phyloP scores from a whole-genome alignment of 2,113 vertebrate species.

The Carollia perspicillata region DNA sequence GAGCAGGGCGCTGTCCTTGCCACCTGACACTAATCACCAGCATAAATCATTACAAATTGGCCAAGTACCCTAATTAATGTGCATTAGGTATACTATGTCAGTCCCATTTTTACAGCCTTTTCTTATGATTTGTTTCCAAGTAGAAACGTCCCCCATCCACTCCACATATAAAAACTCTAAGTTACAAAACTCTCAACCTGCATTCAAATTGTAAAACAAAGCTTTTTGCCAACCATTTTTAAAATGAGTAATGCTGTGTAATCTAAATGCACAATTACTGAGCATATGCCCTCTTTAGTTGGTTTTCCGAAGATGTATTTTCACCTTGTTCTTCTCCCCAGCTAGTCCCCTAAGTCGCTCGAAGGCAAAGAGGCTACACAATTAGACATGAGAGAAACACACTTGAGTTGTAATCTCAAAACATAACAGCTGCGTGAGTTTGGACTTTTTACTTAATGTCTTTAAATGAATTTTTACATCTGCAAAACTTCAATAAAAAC shows the following conservation, averaged over 20 bases:
- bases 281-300: background rate
- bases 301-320: background rate
- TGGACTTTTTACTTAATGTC: too few species aligned
- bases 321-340: background rate
- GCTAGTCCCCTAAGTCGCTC: background rate
- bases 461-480: background rate
- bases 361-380: background rate
- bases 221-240: background rate
- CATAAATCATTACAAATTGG: background rate
- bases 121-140: background rate
- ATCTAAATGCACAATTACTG: background rate
- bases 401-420: background rate
- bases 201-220: background rate
- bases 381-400: background rate
- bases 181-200: background rate
- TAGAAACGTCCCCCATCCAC: background rate
- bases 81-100: background rate
- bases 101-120: background rate
- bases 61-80: background rate
- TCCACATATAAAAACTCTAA: background rate
- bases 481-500: background rate
- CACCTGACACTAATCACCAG: background rate
- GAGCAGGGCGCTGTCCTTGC: background rate
- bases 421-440: background rate
- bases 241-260: background rate